Base-by-base conservation (phyloP, 2,113 vertebrate species). In the Pitta sordida region DNA sequence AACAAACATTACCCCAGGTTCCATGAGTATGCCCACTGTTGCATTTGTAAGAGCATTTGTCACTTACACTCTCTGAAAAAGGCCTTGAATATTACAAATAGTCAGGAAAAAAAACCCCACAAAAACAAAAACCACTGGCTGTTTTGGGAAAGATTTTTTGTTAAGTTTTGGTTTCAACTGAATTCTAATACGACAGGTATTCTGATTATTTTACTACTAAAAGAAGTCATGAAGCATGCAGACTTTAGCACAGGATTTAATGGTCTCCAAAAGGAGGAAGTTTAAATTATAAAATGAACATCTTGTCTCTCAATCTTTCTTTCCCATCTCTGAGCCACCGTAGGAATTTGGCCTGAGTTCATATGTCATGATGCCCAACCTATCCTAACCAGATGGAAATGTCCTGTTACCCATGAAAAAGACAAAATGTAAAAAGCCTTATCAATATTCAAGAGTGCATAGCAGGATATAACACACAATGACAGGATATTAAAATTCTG, bases 101-200 rank as follows among this genome's bases (percentile, higher is more conserved):
- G 21, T 1, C 1, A 11, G 58, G 32, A 44, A 23, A 65, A 7
- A 39, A 15, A n/a, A n/a, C n/a, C n/a, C n/a, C n/a, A n/a, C 59
- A 44, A 27, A 64, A 7, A 43, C 14, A 4, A 10, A 3, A 7
- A 6, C 0, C 1, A 22, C n/a, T 58, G 2, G 6, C 1, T 18
- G 46, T 49, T 18, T 16, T 26, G 13, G 8, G 2, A 4, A 5
- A 4, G 5, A 11, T 3, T 41, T 49, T 75, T 58, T 39, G 5
- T 48, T 63, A 21, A 6, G 18, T 49, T 36, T 46, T 30, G 8
- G 2, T 23, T 53, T 68, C 49, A 73, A 32, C 12, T 32, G 18
- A 32, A 49, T 52, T 56, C 11, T 34, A 82, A 43, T 15, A 70
- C 10, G 2, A 70, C 4, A 22, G 5, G 3, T 48, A 49, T 68